Percentiles rank a stretch among this genome's conserved stretches.
Evolutionary conservation across 2,888 invertebrate genomes (phyloP).

Genomic region (Dastarcus helophoroides): DNA sequence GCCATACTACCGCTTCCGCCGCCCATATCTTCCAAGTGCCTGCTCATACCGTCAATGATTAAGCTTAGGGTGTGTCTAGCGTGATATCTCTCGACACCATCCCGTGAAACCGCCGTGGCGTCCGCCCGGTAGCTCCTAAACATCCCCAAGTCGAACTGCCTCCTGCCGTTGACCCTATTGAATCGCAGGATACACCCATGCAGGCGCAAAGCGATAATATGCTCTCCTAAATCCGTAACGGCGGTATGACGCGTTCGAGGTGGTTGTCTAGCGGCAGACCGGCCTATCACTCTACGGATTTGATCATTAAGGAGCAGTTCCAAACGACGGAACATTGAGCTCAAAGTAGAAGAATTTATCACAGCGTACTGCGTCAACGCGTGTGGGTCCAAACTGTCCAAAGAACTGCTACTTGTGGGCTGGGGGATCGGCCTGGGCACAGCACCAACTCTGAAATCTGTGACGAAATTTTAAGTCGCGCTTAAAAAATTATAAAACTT

Average conservation of each 20-base stretch:
- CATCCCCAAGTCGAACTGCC: constrained; percentile 7
- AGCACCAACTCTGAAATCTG: too few species aligned
- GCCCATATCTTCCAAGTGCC: constrained; percentile 38
- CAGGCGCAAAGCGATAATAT: constrained; percentile 27
- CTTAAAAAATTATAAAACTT: too few species aligned
- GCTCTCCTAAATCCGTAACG: constrained; percentile 25
- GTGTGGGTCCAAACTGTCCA: not conserved
- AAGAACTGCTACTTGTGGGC: not conserved
- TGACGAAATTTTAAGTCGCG: too few species aligned
- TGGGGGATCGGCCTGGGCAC: constrained; percentile 7
- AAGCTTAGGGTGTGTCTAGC: constrained; percentile 36
- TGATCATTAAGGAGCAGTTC: constrained; percentile 23
- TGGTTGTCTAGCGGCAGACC: constrained; percentile 16
- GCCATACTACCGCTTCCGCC: constrained; percentile 13
- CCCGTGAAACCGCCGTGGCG: constrained; percentile 25
- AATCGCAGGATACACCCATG: constrained; percentile 28
- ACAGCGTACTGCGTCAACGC: constrained; percentile 6
- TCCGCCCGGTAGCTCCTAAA: constrained; percentile 12
- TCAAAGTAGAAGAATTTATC: constrained; percentile 19
- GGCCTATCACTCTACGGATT: too few species aligned
- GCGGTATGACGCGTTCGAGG: too few species aligned
- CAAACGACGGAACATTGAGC: constrained; percentile 21
- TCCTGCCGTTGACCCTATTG: constrained; percentile 24
- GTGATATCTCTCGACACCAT: constrained; percentile 28
- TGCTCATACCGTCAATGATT: constrained; percentile 38